A percentile compares a stretch with the other conserved stretches of the same genome.
Evolutionary conservation across 2,797 vertebrate species (phyloP).

Genomic region (Melanotaenia boesemani): DNA sequence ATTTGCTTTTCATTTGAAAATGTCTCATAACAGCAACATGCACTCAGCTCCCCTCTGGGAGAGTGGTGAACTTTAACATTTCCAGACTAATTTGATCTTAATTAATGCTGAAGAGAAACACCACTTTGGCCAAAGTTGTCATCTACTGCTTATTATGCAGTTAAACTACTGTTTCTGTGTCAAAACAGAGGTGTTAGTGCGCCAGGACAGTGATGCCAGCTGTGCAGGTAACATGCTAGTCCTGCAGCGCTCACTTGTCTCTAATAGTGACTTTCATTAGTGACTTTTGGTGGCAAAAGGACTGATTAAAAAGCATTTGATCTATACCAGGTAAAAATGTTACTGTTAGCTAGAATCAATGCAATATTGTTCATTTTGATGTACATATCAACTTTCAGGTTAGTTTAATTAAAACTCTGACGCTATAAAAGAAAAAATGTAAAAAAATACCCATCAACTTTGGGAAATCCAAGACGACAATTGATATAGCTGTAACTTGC

Average conservation of each 20-base stretch:
- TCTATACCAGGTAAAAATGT: conserved; percentile 9
- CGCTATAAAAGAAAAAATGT: background rate
- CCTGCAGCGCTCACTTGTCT: conserved; percentile 9
- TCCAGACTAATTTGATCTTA: conserved; percentile 54
- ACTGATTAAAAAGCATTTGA: background rate
- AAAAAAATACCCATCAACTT: background rate
- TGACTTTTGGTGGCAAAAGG: conserved; percentile 3
- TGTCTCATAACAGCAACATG: conserved; percentile 16
- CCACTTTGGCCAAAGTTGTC: conserved; percentile 30
- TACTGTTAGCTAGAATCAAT: background rate
- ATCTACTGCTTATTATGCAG: conserved; percentile 39
- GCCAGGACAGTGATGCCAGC: conserved; percentile 21
- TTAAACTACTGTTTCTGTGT: conserved; percentile 45
- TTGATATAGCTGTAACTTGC: background rate
- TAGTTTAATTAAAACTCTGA: background rate
- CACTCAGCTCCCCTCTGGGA: conserved; percentile 13
- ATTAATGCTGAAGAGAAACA: conserved; percentile 30
- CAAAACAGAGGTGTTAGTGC: background rate
- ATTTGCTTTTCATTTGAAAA: conserved; percentile 25
- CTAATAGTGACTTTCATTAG: background rate
- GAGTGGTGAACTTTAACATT: conserved; percentile 60
- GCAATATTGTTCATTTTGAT: background rate
- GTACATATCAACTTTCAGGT: background rate
- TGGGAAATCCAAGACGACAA: background rate
- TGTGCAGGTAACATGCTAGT: conserved; percentile 24